Base-by-base conservation (phyloP, 2,797 vertebrate species). In the Holocentrus rufus region DNA sequence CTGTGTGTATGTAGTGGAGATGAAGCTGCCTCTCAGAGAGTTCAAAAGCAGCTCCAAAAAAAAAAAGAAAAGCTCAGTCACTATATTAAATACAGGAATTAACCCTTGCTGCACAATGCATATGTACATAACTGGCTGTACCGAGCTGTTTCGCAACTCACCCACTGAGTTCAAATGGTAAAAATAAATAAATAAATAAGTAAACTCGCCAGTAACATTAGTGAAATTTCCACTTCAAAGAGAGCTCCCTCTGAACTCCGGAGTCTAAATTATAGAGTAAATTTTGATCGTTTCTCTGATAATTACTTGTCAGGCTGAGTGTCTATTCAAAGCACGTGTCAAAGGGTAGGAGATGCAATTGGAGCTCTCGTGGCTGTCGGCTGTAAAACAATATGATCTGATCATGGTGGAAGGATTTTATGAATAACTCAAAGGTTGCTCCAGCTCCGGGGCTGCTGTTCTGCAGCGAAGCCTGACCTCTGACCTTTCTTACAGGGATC, bases 201-300 rank as follows among this genome's bases (percentile, higher is more conserved):
- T 9, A 39, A 8, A n/a, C 7, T 39, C 2, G 11, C 36, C 31
- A 7, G 31, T 34, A 34, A 34, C 31, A 75, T 36, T 7, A n/a
- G 65, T 36, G 49, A 27, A 25, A 70, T 72, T 69, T 82, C 56
- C 59, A 81, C 74, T 88, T 87, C 71, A 86, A 76, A 79, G 60
- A 55, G 60, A 56, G 42, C 44, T 27, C 44, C 57, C 55, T 73
- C 7, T 63, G 70, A 80, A 76, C 69, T 34, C 31, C 31, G 8
- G 5, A 34, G 66, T 60, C 6, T 44, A 36, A 74, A 72, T 73
- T 61, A 78, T 0, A 20, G 60, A 77, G 61, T 36, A 61, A 47
- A 68, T 27, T 20, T 30, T 56, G 69, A 47, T 69, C 15, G 63
- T 74, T 85, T 69, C 66, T 47, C 20, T 68, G 65, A 62, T 80